Percentiles rank a stretch among this genome's conserved stretches.
Evolutionary conservation across 64 coral and sea anemone species (phyloP).

Genomic region (Stylophora pistillata): DNA sequence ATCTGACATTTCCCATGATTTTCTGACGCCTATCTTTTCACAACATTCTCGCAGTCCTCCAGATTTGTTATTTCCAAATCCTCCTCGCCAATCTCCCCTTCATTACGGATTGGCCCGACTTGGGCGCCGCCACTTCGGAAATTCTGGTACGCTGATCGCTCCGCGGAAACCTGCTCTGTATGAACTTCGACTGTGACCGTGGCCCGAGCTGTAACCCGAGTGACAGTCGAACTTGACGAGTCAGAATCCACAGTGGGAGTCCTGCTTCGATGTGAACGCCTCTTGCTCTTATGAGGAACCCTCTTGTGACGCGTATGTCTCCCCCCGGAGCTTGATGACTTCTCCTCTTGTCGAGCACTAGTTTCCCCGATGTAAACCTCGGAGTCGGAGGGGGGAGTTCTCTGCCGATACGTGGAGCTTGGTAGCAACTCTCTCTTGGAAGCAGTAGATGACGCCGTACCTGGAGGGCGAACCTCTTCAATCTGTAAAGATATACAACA

Average conservation of each 20-base stretch:
- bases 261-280: background rate
- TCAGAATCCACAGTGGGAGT: slow-evolving; percentile 60
- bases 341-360: slow-evolving; percentile 9
- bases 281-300: slow-evolving; percentile 32
- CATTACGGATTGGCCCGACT: background rate
- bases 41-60: background rate
- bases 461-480: slow-evolving; percentile 65
- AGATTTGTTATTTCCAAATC: slow-evolving; percentile 14
- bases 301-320: slow-evolving; percentile 28
- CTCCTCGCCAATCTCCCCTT: background rate
- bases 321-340: background rate
- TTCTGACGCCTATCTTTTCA: background rate
- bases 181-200: slow-evolving; percentile 88
- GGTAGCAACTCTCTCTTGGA: slow-evolving; percentile 82
- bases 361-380: slow-evolving; percentile 74
- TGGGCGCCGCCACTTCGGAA: slow-evolving; percentile 14
- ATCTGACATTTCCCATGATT: background rate
- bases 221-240: slow-evolving; percentile 88
- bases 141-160: slow-evolving; percentile 22
- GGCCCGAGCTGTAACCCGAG: slow-evolving; percentile 85
- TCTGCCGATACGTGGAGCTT: slow-evolving; percentile 60
- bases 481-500: slow-evolving; percentile 42
- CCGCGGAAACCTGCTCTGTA: slow-evolving; percentile 48
- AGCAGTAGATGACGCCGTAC: slow-evolving; percentile 68
- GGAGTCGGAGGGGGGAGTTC: slow-evolving; percentile 73